These are phyloP conservation scores for Drosophila nebulosa DNA, from an alignment of 1,140 invertebrate genomes.

Conservation along the genomic window DNA sequence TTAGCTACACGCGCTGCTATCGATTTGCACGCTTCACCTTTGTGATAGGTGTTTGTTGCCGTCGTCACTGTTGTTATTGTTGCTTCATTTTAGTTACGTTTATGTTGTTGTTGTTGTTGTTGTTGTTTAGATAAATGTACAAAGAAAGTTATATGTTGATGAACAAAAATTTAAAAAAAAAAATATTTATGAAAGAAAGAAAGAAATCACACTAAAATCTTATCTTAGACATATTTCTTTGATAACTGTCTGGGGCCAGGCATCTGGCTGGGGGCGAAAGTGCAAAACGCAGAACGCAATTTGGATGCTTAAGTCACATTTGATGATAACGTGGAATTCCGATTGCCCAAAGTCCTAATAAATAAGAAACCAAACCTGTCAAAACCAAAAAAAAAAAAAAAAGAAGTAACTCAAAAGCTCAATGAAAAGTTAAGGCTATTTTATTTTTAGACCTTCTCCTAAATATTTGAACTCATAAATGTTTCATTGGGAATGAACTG, in stretches of 20 bases:
- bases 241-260: not conserved
- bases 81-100: not conserved
- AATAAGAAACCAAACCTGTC: not conserved
- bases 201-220: not conserved
- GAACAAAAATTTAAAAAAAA: not conserved
- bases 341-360: not conserved
- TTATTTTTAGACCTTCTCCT: too few species aligned
- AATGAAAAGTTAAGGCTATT: too few species aligned
- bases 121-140: slow-evolving; percentile 2
- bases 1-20: slow-evolving; percentile 66
- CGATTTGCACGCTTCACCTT: slow-evolving; percentile 50
- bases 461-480: too few species aligned
- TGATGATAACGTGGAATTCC: not conserved
- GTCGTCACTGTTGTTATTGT: not conserved
- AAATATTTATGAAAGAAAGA: slow-evolving; percentile 4
- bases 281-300: not conserved
- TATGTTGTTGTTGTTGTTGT: not conserved
- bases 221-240: not conserved
- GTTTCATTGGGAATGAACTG: too few species aligned
- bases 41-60: slow-evolving; percentile 26
- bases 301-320: not conserved
- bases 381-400: not conserved
- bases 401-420: too few species aligned
- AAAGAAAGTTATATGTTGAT: not conserved
- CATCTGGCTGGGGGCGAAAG: not conserved